A percentile compares a stretch with the other conserved stretches of the same genome.
These are phyloP conservation scores for Drosophila malerkotliana DNA, from an alignment of 1,140 invertebrate genomes.

Conservation along the genomic window DNA sequence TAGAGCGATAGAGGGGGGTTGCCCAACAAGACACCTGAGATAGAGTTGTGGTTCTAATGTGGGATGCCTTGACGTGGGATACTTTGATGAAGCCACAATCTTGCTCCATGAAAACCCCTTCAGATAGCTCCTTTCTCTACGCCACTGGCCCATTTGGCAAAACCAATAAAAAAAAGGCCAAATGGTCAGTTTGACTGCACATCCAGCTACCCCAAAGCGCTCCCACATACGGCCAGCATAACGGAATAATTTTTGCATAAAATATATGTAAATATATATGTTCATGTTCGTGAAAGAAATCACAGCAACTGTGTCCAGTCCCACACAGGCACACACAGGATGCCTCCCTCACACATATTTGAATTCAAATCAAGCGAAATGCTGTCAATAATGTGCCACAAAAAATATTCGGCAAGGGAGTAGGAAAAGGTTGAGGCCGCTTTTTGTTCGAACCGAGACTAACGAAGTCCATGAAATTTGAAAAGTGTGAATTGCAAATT, in stretches of 20 bases:
- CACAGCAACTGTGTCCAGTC: constrained; percentile 75
- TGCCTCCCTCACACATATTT: constrained; percentile 47
- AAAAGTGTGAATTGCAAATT: constrained; percentile 82
- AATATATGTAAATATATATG: constrained; percentile 83
- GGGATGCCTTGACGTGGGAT: too few relatives aligned
- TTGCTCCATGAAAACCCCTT: background rate
- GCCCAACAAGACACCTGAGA: background rate
- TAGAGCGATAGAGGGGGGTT: background rate
- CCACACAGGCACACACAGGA: constrained; percentile 14
- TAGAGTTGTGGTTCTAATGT: background rate
- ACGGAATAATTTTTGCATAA: constrained; percentile 84
- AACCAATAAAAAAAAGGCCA: constrained; percentile 79
- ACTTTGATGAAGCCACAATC: background rate
- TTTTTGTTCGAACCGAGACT: constrained; percentile 62
- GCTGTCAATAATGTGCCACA: constrained; percentile 74
- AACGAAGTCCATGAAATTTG: constrained; percentile 77
- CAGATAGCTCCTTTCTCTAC: background rate
- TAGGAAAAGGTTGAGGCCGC: constrained; percentile 30
- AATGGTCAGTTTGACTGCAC: constrained; percentile 79
- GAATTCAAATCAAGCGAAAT: constrained; percentile 81
- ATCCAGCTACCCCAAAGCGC: constrained; percentile 47
- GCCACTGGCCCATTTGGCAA: constrained; percentile 54
- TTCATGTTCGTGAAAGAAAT: constrained; percentile 75
- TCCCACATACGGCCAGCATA: constrained; percentile 75
- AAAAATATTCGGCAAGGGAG: constrained; percentile 11